Conservation (phyloP, 2,888 invertebrate species). For the Ganaspis brasiliensis region DNA sequence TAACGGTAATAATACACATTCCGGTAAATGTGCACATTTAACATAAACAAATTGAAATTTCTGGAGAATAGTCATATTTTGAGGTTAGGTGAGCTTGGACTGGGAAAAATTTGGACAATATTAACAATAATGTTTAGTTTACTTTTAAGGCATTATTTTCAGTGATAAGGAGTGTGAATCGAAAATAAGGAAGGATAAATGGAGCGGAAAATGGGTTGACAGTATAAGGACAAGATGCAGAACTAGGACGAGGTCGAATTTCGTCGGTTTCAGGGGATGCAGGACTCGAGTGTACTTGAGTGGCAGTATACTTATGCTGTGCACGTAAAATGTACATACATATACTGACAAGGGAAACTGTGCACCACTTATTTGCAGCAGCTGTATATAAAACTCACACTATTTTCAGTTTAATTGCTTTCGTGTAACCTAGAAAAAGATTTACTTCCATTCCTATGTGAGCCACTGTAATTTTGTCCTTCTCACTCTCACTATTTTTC, state of each 20-base stretch:
- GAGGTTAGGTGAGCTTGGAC: too few relatives aligned
- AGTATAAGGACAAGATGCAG: constrained; percentile 36
- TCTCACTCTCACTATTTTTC: constrained; percentile 33
- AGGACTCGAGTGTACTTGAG: not conserved
- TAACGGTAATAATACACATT: too few relatives aligned
- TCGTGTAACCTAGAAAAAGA: constrained; percentile 40
- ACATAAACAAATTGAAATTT: too few relatives aligned
- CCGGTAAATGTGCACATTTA: too few relatives aligned
- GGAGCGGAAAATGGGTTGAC: constrained; percentile 28
- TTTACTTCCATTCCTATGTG: constrained; percentile 12
- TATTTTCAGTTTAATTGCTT: constrained; percentile 35
- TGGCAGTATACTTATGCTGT: constrained; percentile 13
- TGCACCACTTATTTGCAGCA: constrained; percentile 33
- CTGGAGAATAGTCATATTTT: too few relatives aligned
- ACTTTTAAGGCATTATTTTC: constrained; percentile 4
- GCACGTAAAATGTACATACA: constrained; percentile 21
- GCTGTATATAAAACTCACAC: constrained; percentile 36
- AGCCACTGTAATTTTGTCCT: constrained; percentile 17
- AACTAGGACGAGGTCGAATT: constrained; percentile 63
- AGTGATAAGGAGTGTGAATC: not conserved
- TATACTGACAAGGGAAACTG: constrained; percentile 17
- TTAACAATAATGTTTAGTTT: too few relatives aligned
- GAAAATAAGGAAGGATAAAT: constrained; percentile 8
- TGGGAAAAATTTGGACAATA: too few relatives aligned
- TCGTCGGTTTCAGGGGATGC: constrained; percentile 49